These are phyloP conservation scores for Ceramica pisi DNA, from an alignment of 2,888 invertebrate genomes.

Conservation along the genomic window DNA sequence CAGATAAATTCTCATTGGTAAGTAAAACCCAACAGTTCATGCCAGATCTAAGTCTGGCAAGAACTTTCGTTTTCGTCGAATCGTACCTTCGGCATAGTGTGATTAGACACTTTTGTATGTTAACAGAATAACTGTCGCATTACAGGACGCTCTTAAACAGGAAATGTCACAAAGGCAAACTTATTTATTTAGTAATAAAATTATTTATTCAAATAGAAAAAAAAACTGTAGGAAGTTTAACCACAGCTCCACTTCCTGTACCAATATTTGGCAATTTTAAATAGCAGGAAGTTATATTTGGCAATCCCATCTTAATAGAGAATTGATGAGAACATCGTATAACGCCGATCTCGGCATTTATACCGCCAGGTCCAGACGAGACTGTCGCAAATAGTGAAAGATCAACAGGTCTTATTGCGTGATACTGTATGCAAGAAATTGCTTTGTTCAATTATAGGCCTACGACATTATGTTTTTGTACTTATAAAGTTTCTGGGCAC, in stretches of 20 bases:
- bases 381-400: background rate
- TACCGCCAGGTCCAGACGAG: background rate
- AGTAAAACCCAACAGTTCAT: no score
- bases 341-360: conserved; percentile 1
- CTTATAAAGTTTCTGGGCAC: no score
- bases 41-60: no score
- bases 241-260: background rate
- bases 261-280: background rate
- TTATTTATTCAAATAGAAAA: no score
- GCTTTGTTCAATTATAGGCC: background rate
- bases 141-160: background rate
- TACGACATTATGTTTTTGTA: conserved; percentile 1
- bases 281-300: background rate
- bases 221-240: background rate
- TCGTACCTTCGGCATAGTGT: no score
- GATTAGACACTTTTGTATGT: no score
- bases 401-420: conserved; percentile 1
- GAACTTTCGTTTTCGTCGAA: no score
- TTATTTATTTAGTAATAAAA: no score
- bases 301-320: conserved; percentile 7
- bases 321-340: conserved; percentile 12
- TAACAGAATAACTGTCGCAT: background rate
- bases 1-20: no score
- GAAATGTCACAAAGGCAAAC: background rate
- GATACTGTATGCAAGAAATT: background rate